These are phyloP conservation scores for Oreochromis niloticus DNA, from an alignment of 2,113 vertebrate genomes.

Conservation along the genomic window DNA sequence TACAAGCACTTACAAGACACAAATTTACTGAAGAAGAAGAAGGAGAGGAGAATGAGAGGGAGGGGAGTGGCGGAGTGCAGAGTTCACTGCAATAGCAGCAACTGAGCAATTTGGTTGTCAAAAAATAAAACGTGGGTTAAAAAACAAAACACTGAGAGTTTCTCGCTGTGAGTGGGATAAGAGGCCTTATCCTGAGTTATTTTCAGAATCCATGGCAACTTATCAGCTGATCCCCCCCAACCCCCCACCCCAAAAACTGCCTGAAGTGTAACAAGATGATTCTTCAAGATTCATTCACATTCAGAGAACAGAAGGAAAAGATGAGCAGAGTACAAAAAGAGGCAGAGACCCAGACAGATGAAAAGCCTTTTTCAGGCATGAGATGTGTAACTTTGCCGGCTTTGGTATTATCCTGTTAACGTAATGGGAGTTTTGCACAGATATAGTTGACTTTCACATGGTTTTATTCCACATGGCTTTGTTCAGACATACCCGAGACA, in stretches of 20 bases:
- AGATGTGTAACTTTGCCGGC: background rate
- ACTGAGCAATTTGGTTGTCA: background rate
- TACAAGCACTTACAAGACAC: slow-evolving; percentile 26
- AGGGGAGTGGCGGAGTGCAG: slow-evolving; percentile 1
- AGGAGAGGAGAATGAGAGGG: background rate
- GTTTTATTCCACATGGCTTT: background rate
- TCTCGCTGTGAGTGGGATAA: background rate
- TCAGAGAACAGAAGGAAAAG: background rate
- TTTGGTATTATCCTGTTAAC: background rate
- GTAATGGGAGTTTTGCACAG: background rate
- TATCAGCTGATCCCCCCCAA: background rate
- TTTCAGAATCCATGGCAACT: background rate
- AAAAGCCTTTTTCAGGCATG: background rate
- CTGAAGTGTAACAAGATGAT: background rate
- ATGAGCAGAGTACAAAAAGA: background rate
- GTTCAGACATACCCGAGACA: background rate
- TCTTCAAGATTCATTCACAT: background rate
- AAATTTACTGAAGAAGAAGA: background rate
- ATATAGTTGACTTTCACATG: background rate
- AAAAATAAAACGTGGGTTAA: background rate
- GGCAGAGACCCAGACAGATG: background rate
- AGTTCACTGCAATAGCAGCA: background rate
- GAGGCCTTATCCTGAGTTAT: background rate
- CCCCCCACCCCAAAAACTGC: background rate
- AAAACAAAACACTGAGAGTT: background rate